A percentile compares a stretch with the other conserved stretches of the same genome.
phyloP scores from a whole-genome alignment of 2,888 invertebrate genomes.

The Polyploca ridens region DNA sequence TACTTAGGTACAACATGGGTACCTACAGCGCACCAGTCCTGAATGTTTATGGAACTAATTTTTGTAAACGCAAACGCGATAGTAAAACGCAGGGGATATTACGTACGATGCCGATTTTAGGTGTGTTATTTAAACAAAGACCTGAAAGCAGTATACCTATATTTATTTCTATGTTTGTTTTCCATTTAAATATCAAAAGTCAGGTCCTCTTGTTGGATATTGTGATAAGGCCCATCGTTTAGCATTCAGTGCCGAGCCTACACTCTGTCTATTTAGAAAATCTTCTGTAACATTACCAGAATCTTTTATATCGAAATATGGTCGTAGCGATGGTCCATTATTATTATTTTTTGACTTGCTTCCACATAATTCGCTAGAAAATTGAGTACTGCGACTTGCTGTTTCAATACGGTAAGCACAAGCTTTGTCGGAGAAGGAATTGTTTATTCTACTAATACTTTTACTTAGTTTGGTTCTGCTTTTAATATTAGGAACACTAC shows the following conservation, averaged over 20 bases:
- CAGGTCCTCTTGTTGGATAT: constrained; percentile 60
- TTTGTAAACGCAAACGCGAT: too few species aligned
- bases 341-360: background rate
- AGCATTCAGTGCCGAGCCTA: constrained; percentile 29
- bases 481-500: background rate
- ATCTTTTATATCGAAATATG: background rate
- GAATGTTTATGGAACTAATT: too few species aligned
- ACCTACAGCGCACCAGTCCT: too few species aligned
- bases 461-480: constrained; percentile 47
- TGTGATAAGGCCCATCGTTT: constrained; percentile 66
- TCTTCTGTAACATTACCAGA: background rate
- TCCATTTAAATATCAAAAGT: constrained; percentile 52
- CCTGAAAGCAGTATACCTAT: background rate
- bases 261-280: constrained; percentile 4
- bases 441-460: constrained; percentile 34
- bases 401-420: constrained; percentile 45
- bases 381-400: constrained; percentile 49
- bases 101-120: background rate
- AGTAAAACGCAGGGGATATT: too few species aligned
- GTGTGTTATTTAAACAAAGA: background rate
- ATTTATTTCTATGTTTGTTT: constrained; percentile 8
- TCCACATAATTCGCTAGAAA: constrained; percentile 28
- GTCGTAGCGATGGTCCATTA: background rate
- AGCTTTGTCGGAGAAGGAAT: constrained; percentile 52
- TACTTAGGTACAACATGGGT: too few species aligned